Evolutionary conservation across 2,888 invertebrate species (phyloP), one percentile per base, ranked within the genome.

Genomic region (Agelastica alni): DNA sequence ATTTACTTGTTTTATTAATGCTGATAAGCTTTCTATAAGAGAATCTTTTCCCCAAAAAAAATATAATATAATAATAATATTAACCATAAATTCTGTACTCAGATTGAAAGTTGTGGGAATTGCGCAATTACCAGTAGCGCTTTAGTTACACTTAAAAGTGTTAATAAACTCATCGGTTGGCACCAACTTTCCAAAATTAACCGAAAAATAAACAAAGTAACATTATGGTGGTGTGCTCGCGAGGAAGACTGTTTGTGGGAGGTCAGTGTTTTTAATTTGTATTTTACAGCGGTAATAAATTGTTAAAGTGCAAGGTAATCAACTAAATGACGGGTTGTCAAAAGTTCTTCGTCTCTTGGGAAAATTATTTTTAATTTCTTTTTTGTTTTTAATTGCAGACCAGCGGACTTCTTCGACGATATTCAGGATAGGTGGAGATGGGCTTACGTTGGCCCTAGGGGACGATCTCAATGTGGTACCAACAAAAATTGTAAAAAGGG

Each of bases 251-350:
- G 42, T 42, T 42, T 42, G 42, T 42, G 42, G 42, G 42, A 42
- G 42, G 42, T 42, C 42, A 42, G 42, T 42, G 42, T 42, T 42
- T 42, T 42, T 42, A 42, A 42, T 42, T 42, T 42, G 42, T 42
- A 10, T 42, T 42, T 42, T 42, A 42, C 42, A 42, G 14, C 42
- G 14, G 42, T 42, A 42, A 42, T 42, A 42, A 42, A 42, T 42
- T 42, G 20, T 26, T 42, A 42, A 42, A 42, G 42, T 42, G 42
- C 28, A 42, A 42, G 42, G 42, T 42, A 42, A 42, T 42, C 42
- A 42, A 42, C 26, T 42, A 42, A 42, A 42, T 42, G 42, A 42
- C 42, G 42, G 42, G 42, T 42, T 42, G 42, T 42, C 42, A 42
- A 28, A 42, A 42, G 42, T 42, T 42, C 42, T 42, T 26, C 42